phyloP scores from a whole-genome alignment of 1,140 invertebrate genomes.

The Drosophila tani region DNA sequence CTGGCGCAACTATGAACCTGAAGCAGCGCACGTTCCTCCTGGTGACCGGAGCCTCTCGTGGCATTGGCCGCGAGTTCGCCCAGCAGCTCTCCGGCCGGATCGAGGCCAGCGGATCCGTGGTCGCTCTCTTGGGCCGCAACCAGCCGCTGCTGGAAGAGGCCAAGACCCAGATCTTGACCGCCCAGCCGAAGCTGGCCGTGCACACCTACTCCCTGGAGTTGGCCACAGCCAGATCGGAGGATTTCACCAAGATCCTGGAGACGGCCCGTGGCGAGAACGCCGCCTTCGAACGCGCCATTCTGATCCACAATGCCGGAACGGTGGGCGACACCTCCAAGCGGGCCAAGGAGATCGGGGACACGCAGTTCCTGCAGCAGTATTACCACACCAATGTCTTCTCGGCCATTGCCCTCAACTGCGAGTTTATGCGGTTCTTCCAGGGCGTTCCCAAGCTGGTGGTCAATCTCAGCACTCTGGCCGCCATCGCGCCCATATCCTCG shows the following conservation, averaged over 20 bases:
- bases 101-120: conserved; percentile 88
- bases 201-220: conserved; percentile 87
- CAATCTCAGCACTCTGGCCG: conserved; percentile 95
- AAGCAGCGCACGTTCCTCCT: conserved; percentile 86
- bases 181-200: conserved; percentile 85
- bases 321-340: conserved; percentile 90
- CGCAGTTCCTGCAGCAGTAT: conserved; percentile 88
- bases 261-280: conserved; percentile 12
- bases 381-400: conserved; percentile 93
- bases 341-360: conserved; percentile 87
- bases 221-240: conserved; percentile 67
- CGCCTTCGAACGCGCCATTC: conserved; percentile 88
- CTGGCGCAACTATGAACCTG: conserved; percentile 56
- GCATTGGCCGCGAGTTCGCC: conserved; percentile 93
- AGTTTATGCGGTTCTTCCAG: conserved; percentile 88
- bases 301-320: conserved; percentile 96
- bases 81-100: conserved; percentile 87
- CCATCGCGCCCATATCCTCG: conserved; percentile 90
- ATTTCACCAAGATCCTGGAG: conserved; percentile 61
- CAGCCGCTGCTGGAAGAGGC: conserved; percentile 88
- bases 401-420: conserved; percentile 90
- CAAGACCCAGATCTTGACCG: conserved; percentile 86
- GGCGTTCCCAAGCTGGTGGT: conserved; percentile 88
- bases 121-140: conserved; percentile 92
- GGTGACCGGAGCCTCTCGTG: conserved; percentile 94